A percentile compares a stretch with the other conserved stretches of the same genome.
Conservation (phyloP, 1,140 invertebrate genomes). For the Diorhabda carinulata region DNA sequence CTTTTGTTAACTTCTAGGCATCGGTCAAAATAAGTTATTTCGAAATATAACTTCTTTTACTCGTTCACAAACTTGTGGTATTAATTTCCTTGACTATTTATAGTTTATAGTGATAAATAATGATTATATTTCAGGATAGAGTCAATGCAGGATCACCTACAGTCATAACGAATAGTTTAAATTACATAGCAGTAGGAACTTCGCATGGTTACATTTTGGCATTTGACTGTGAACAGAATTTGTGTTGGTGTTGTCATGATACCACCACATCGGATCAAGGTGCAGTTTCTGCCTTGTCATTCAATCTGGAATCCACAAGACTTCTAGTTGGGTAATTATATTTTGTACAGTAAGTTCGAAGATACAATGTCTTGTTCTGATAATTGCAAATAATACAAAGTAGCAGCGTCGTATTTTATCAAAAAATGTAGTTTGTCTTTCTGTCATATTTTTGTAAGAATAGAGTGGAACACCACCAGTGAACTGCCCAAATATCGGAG, state of each 20-base stretch:
- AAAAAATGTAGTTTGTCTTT: no score
- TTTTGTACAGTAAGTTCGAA: no score
- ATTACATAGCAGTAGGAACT: conserved; percentile 84
- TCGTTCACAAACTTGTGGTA: no score
- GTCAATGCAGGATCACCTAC: conserved; percentile 87
- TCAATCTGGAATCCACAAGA: conserved; percentile 82
- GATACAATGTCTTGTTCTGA: no score
- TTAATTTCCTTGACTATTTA: not conserved
- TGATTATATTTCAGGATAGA: conserved; percentile 62
- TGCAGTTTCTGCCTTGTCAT: conserved; percentile 79
- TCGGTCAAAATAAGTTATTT: no score
- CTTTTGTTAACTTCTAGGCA: no score
- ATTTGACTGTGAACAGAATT: conserved; percentile 79
- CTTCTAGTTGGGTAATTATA: conserved; percentile 71
- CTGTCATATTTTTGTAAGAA: no score
- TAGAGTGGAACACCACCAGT: no score
- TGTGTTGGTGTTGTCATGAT: conserved; percentile 81
- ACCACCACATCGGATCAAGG: conserved; percentile 65
- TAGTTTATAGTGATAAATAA: not conserved
- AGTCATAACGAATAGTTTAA: conserved; percentile 70
- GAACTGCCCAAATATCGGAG: not conserved
- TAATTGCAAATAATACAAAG: no score
- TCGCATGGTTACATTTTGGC: conserved; percentile 87
- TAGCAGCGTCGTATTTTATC: no score
- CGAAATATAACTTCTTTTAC: no score